A percentile compares a stretch with the other conserved stretches of the same genome.
Evolutionary conservation across 2,113 vertebrate genomes (phyloP).

Genomic region (Oxyura jamaicensis): DNA sequence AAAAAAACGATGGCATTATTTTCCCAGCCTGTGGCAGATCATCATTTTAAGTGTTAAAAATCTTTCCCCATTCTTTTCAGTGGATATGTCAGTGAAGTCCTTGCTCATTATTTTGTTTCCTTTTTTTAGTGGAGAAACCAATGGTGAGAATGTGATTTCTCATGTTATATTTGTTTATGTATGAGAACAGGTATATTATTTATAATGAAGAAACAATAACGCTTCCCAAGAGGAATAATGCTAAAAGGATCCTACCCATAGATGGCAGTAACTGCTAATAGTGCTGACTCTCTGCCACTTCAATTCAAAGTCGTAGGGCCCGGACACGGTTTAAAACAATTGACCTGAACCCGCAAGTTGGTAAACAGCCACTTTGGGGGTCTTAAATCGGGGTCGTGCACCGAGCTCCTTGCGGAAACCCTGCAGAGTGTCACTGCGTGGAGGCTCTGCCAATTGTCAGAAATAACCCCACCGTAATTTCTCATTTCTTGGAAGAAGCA

Average conservation of each 20-base stretch:
- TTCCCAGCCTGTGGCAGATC: neutral
- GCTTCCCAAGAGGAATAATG: neutral
- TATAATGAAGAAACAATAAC: neutral
- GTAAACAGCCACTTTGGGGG: neutral
- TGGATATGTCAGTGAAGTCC: neutral
- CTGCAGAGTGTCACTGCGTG: neutral
- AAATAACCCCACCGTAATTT: neutral
- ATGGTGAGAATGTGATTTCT: neutral
- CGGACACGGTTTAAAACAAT: neutral
- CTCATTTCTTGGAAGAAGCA: neutral
- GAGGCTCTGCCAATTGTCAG: neutral
- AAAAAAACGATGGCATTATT: neutral
- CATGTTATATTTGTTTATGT: neutral
- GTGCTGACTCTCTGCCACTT: neutral
- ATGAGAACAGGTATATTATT: neutral
- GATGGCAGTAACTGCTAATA: constrained; percentile 58
- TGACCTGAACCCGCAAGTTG: neutral
- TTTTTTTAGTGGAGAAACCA: neutral
- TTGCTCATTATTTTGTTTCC: neutral
- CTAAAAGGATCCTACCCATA: constrained; percentile 13
- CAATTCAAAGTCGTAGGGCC: neutral
- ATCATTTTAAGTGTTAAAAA: neutral
- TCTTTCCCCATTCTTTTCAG: neutral
- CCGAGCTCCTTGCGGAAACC: neutral
- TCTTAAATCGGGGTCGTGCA: neutral